phyloP scores from a whole-genome alignment of 2,888 invertebrate genomes.

The Leptarthrus brevirostris region DNA sequence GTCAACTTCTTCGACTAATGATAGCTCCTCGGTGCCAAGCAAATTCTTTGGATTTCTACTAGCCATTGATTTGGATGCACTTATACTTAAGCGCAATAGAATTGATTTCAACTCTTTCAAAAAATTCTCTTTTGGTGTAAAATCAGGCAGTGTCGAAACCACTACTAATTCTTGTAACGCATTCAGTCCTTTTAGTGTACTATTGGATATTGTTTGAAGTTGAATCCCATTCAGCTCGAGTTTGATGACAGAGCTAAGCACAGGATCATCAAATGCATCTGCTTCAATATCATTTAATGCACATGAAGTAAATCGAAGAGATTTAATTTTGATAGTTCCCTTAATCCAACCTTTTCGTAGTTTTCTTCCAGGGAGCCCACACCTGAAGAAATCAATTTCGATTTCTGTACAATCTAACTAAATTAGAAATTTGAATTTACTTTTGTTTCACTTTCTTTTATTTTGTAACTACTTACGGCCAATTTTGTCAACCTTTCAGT shows the following conservation, averaged over 20 bases:
- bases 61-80: background rate
- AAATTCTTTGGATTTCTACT: slow-evolving; percentile 4
- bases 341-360: too few species aligned
- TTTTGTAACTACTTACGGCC: too few species aligned
- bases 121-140: background rate
- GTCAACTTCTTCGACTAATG: background rate
- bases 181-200: background rate
- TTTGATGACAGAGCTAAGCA: background rate
- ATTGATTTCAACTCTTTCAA: background rate
- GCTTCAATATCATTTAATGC: background rate
- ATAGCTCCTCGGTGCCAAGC: background rate
- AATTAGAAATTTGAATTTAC: too few species aligned
- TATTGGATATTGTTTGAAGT: background rate
- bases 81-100: background rate
- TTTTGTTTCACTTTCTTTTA: too few species aligned
- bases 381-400: background rate
- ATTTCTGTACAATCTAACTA: background rate
- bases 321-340: slow-evolving; percentile 3
- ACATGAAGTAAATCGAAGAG: background rate
- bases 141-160: background rate
- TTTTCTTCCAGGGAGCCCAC: too few species aligned
- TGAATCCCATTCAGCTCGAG: background rate
- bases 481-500: background rate
- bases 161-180: background rate
- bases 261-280: background rate